Evolutionary conservation across 2,113 vertebrate genomes (phyloP).

Genomic region (Oxyura jamaicensis): DNA sequence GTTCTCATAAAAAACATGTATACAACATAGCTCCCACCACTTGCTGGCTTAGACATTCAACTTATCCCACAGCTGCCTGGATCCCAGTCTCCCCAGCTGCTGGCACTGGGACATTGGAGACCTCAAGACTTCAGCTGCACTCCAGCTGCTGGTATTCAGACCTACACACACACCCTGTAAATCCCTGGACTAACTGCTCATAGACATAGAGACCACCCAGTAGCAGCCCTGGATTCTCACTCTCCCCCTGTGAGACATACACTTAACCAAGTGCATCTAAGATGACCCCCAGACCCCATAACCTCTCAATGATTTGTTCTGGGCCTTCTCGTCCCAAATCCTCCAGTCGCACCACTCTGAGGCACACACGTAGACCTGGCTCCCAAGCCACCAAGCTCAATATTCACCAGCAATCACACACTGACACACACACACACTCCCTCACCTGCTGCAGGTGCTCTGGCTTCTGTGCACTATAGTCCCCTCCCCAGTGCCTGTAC

Average conservation of each 20-base stretch:
- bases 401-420: no score
- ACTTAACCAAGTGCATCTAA: neutral
- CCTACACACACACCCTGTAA: accelerated
- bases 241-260: accelerated
- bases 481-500: neutral
- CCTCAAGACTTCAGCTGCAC: neutral
- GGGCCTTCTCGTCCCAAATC: neutral
- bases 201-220: neutral
- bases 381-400: neutral
- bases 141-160: neutral
- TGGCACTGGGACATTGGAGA: no score
- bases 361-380: accelerated
- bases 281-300: accelerated
- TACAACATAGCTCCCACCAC: neutral
- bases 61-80: neutral
- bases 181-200: neutral
- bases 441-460: no score
- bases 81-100: neutral
- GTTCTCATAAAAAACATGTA: neutral
- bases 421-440: accelerated
- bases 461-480: neutral
- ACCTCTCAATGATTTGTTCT: neutral
- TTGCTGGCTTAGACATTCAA: neutral
- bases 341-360: neutral
- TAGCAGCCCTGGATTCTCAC: neutral